Evolutionary conservation across 2,113 vertebrate genomes (phyloP), one percentile per base, ranked within the genome.

Genomic region (Sciurus niger): DNA sequence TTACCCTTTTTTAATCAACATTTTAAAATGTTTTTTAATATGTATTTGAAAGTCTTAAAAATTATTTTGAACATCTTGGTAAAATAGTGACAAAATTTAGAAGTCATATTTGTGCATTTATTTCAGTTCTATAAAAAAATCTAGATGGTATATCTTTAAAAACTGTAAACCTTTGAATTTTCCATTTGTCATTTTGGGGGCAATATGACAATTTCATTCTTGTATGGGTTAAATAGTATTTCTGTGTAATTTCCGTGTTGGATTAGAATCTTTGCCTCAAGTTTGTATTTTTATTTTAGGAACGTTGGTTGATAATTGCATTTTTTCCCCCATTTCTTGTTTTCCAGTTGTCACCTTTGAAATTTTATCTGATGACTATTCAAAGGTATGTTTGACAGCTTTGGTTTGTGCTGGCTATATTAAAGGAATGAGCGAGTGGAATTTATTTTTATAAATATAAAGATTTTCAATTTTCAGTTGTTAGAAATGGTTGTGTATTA

Each of bases 301-400:
- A 89, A 51, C 1, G 7, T 67, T 37, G 53, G 43, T 43, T 60
- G 30, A 67, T 84, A 87, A 97, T 86, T 82, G 2, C 65, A 40
- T 46, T 90, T 97, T 40, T 98, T 97, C 60, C 96, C 92, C 97
- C 82, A 28, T 95, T 96, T 96, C 43, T 96, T 98, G 94, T 96
- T 97, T 97, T 98, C 58, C 97, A 99, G 99, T 99, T 97, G 98
- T 99, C 98, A 98, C 99, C 4, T 99, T 99, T 98, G 99, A 99
- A 96, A 99, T 99, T 97, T 98, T 99, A 97, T 99, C 99, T 76
- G 99, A 99, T 87, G 99, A 99, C 98, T 99, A 99, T 98, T 99
- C 99, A 16, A 99, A 99, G 99, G 99, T 99, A 99, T 95, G 98
- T 97, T 78, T 86, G 53, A 85, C 82, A 87, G n/a, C 13, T 7